Evolutionary conservation across 2,888 invertebrate species (phyloP).

Genomic region (Chymomyza amoena): DNA sequence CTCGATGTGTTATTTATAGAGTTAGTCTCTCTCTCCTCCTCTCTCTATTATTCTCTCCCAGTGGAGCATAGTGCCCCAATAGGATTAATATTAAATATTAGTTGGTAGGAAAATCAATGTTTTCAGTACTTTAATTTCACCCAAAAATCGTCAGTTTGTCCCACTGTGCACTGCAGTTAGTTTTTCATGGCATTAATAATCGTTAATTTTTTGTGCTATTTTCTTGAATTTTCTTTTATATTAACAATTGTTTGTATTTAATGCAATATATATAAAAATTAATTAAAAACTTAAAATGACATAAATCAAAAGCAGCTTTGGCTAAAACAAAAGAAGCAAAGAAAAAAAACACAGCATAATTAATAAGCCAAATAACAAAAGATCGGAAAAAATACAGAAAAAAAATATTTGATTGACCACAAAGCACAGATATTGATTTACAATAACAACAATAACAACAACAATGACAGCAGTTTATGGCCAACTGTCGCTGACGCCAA

Average conservation of each 20-base stretch:
- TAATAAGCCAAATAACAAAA: neutral
- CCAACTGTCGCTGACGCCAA: slow-evolving; percentile 42
- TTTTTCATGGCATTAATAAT: neutral
- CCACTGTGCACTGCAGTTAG: neutral
- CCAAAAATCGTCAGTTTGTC: too few species aligned
- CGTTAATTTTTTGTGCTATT: neutral
- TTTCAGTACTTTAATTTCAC: too few species aligned
- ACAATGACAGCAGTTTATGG: slow-evolving; percentile 9
- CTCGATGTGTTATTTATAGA: too few species aligned
- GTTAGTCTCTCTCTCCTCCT: too few species aligned
- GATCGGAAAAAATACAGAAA: slow-evolving; percentile 8
- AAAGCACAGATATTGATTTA: slow-evolving; percentile 44
- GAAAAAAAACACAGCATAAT: neutral
- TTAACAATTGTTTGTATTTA: slow-evolving; percentile 29
- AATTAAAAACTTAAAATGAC: slow-evolving; percentile 45
- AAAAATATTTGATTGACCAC: slow-evolving; percentile 28
- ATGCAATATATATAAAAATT: slow-evolving; percentile 32
- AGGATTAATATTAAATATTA: too few species aligned
- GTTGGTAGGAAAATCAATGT: too few species aligned
- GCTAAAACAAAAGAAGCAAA: neutral
- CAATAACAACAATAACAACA: slow-evolving; percentile 28
- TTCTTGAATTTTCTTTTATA: slow-evolving; percentile 28
- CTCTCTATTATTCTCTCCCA: too few species aligned
- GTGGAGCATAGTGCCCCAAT: too few species aligned
- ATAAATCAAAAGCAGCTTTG: slow-evolving; percentile 6